phyloP scores from a whole-genome alignment of 2,113 vertebrate species.

The Nyctibius bracteatus region DNA sequence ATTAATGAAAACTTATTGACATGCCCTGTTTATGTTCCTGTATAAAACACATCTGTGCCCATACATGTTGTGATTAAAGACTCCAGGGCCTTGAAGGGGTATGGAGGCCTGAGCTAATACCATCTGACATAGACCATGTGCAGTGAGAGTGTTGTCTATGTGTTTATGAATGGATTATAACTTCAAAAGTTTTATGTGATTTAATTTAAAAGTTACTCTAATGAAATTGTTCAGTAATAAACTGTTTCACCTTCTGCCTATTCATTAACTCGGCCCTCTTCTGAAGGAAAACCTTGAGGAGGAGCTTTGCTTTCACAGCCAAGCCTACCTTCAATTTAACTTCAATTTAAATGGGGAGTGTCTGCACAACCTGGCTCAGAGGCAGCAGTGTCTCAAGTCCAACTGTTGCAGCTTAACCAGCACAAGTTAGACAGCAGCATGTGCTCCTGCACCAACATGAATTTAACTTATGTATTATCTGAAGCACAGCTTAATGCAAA shows the following conservation, averaged over 20 bases:
- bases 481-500: neutral
- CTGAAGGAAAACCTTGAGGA: neutral
- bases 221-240: neutral
- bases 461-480: neutral
- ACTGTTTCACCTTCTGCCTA: neutral
- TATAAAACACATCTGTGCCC: neutral
- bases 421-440: neutral
- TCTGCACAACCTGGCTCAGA: neutral
- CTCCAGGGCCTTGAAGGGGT: neutral
- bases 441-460: neutral
- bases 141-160: neutral
- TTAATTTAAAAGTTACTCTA: neutral
- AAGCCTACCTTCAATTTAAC: neutral
- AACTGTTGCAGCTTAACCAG: neutral
- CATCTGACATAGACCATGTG: neutral
- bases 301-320: neutral
- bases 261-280: neutral
- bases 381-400: neutral
- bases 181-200: neutral
- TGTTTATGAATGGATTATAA: neutral
- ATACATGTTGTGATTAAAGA: neutral
- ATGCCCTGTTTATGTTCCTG: neutral
- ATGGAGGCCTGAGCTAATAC: neutral
- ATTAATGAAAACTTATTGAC: neutral
- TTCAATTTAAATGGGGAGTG: neutral